Base-by-base conservation (phyloP, 2,113 vertebrate genomes). In the Andinoacara biseriatus region DNA sequence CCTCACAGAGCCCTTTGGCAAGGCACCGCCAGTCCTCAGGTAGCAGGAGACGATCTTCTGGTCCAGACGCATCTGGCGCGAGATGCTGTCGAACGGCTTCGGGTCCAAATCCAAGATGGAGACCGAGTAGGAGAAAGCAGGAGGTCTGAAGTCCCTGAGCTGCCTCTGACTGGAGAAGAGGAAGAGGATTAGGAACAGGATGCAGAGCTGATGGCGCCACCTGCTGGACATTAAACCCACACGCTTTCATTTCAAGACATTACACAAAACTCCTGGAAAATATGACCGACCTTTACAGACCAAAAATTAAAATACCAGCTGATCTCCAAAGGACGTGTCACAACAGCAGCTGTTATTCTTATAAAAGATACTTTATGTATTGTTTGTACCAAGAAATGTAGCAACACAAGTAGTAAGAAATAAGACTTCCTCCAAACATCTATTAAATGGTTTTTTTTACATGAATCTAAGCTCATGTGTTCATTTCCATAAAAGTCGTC, bases 101-200 rank as follows among this genome's bases (percentile, higher is more conserved):
- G 99, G 97, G 88, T 99, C 98, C 6, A 99, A 93, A 85, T 99
- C 98, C 94, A 99, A 90, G 90, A 99, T 97, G 81, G 98, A 98
- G 80, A 98, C 96, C 0, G 96, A 97, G 90, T 95, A 97, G 29
- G 96, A 96, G 83, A 99, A 97, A 46, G 96, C 67, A 93, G 93
- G 92, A 94, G 89, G 80, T 74, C 90, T 67, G 75, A 85, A 89
- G 81, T 92, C 93, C 49, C 89, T 82, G 65, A 80, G 78, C 24
- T 79, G 61, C 62, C 86, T 82, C 69, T 81, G 89, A 72, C 63
- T 35, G 65, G 78, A 82, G 58, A 38, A 49, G 1, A 46, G 8
- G 10, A 57, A 4, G 10, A 72, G 14, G 26, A n/a, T 56, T 31
- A 57, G n/a, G 15, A 33, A 35, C 20, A 35, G 40, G 33, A 31